Base-by-base conservation (phyloP, 2,113 vertebrate species). In the Saguinus imperator region DNA sequence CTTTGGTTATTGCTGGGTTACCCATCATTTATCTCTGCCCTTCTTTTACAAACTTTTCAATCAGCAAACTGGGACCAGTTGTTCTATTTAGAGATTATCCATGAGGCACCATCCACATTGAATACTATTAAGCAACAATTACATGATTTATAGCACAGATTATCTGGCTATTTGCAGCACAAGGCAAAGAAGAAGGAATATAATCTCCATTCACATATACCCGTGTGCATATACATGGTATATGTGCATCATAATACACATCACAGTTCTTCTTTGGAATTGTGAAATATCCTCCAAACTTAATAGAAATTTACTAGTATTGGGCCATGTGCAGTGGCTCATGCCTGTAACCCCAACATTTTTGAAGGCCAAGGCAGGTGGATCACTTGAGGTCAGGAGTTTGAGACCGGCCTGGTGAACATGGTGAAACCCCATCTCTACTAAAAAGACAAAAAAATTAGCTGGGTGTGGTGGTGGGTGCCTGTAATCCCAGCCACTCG, bases 51-150 rank as follows among this genome's bases (percentile, higher is more conserved):
- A 35, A 37, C 70, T 43, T 94, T 94, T 87, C 43, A 77, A 48
- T 43, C 17, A 91, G 86, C 68, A 94, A 57, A 72, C 76, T 94
- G 94, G 52, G 92, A 83, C 25, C 86, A 73, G 4, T 55, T 91
- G 37, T 72, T 93, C 58, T 83, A 57, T 58, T 91, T 80, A 83
- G 86, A 84, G 45, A 90, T 80, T 83, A 58, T 77, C 50, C 29
- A 7, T 50, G 52, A 72, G 61, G 70, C 32, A 18, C 52, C 70
- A 37, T 79, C 70, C 83, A 80, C 73, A 79, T 25, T 25, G 35
- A 83, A 86, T 37, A 37, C 32, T 83, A 14, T 43, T 20, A 37
- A 72, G 8, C 35, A 94, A 57, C 58, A 90, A 27, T 50, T 90
- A 21, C 14, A 17, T 55, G 50, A 70, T n/a, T 84, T 92, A 55